Conservation (phyloP, 2,113 vertebrate genomes). For the Martes martes region DNA sequence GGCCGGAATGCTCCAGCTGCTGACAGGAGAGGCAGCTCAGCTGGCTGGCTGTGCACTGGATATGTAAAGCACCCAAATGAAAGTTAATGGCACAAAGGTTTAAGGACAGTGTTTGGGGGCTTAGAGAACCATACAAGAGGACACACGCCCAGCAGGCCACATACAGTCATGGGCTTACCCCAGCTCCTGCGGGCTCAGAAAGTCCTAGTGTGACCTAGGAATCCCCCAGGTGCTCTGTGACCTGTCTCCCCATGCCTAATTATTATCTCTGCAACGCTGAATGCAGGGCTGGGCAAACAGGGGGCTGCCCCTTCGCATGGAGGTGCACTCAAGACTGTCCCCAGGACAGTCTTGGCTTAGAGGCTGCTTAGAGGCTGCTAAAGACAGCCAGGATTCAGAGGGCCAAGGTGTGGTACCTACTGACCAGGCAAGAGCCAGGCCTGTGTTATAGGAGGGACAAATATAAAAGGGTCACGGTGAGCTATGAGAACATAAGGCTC, state of each 20-base stretch:
- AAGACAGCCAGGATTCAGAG: background rate
- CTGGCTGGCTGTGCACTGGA: fast-evolving
- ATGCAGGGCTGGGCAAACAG: background rate
- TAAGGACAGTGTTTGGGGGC: background rate
- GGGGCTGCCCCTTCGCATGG: background rate
- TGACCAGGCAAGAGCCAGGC: background rate
- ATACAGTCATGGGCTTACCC: background rate
- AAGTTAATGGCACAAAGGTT: background rate
- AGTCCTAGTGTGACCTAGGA: background rate
- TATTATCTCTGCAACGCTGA: background rate
- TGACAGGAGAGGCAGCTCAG: background rate
- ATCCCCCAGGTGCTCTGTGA: background rate
- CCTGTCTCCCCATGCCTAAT: background rate
- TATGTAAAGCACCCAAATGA: background rate
- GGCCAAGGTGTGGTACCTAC: background rate
- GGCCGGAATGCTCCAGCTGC: background rate
- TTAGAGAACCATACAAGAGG: background rate
- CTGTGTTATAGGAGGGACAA: background rate
- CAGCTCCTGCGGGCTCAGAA: background rate
- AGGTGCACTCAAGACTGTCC: background rate
- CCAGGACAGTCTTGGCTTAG: background rate
- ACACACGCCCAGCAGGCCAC: background rate
- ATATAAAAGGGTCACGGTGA: background rate
- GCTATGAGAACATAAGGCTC: background rate
- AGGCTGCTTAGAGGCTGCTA: background rate